Base-by-base conservation (phyloP, 2,888 invertebrate genomes). In the Drosophila colorata region DNA sequence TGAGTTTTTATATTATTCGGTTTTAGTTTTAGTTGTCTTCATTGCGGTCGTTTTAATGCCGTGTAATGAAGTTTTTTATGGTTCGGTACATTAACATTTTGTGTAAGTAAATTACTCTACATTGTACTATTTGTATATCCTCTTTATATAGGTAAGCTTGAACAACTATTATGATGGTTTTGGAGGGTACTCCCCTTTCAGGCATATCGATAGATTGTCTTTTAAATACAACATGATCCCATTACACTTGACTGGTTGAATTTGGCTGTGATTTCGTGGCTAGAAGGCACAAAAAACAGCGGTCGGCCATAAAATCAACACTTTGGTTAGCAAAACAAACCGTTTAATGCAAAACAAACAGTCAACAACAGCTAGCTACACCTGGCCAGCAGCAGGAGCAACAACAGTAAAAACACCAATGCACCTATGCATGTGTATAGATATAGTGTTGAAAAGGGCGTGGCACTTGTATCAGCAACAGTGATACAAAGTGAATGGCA, bases 281-380 rank as follows among this genome's bases (percentile, higher is more conserved):
- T 53, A 20, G 33, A 16, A 48, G 16, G 48, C 33, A 59, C 46
- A 64, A 60, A 69, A 57, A 49, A 40, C 69, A 52, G 66, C 57
- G 82, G 76, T 69, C 57, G 69, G 58, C 87, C 78, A 77, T 74
- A 87, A 89, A 88, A 80, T 87, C 88, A 89, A 88, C 86, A 90
- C 76, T 75, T 70, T 87, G 90, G 90, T 90, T 91, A 87, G 85
- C 87, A 90, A 90, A 89, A 81, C 76, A 79, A 82, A 79, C 80
- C 80, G 69, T 70, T 82, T 75, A 85, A 85, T 69, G 69, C 75
- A 83, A 80, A 82, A 89, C 73, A 85, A 89, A 89, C 75, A 80
- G 52, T 61, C 47, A 70, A 68, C 78, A 78, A 55, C 72, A 59
- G 69, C 78, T 69, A 78, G 55, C 57, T 78, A 69, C 88, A 87